Evolutionary conservation across 2,113 vertebrate genomes (phyloP), one percentile per base, ranked within the genome.

Genomic region (Lycaon pictus): DNA sequence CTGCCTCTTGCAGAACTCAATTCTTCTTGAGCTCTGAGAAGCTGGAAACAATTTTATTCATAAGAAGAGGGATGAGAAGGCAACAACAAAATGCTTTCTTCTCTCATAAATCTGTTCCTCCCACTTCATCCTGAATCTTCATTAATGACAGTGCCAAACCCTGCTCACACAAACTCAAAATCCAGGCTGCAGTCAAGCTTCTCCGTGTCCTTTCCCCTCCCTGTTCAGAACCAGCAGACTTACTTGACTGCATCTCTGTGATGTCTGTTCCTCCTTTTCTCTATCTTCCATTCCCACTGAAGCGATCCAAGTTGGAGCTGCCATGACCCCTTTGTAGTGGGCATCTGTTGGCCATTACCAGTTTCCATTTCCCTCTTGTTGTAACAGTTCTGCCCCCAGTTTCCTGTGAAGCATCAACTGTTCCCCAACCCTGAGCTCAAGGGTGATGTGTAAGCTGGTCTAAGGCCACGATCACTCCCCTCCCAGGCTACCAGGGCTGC

Each of bases 31-130:
- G 67, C 60, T 88, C 80, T 63, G 88, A 97, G 96, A 95, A 96
- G 93, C 94, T 97, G 96, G 94, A 97, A 89, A 88, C 90, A 97
- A 96, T 98, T 93, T 96, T 96, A 91, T 93, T 95, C 95, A 93
- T 90, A 95, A 97, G 93, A 94, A 74, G 55, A 83, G 77, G 76
- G 37, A 96, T 62, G 79, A 95, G 90, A 88, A 96, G 96, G 95
- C 65, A 96, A 93, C 69, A 96, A 93, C 88, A 82, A 96, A 86
- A 95, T 0, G 27, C 56, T 62, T 97, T 95, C 62, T 95, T 89
- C 69, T 86, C 86, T 83, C 43, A 76, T 82, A 86, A 95, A 96
- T 96, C 72, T 87, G 62, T 58, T 87, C 72, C 80, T 98, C 56
- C 93, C 82, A 88, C 82, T 96, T 98, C 25, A 93, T 93, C 62